phyloP scores from a whole-genome alignment of 92 coral and sea anemone species.

The Zoanthus gigantus region DNA sequence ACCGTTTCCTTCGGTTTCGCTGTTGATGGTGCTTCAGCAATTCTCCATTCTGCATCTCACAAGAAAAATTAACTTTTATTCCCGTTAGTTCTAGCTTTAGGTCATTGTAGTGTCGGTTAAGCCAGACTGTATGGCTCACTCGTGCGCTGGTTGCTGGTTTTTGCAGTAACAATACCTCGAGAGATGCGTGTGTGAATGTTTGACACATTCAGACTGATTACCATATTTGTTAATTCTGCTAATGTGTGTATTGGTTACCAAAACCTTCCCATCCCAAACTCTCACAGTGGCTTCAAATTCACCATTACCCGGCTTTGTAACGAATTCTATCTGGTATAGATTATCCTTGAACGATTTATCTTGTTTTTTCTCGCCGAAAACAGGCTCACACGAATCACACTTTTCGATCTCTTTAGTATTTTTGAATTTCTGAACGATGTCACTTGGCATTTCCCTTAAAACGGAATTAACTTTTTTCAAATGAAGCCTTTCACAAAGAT shows the following conservation, averaged over 20 bases:
- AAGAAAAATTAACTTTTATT: background rate
- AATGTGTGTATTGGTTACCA: conserved; percentile 56
- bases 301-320: conserved; percentile 80
- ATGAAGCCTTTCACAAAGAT: conserved; percentile 61
- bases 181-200: conserved; percentile 65
- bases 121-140: background rate
- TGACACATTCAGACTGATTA: conserved; percentile 72
- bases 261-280: conserved; percentile 50
- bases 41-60: no score
- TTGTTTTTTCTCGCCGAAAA: conserved; percentile 61
- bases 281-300: conserved; percentile 82
- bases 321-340: conserved; percentile 81
- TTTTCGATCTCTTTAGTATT: conserved; percentile 53
- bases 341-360: conserved; percentile 69
- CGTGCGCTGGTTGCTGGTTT: background rate
- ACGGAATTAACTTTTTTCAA: conserved; percentile 67
- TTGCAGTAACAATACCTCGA: conserved; percentile 76
- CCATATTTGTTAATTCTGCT: conserved; percentile 76
- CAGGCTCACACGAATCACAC: conserved; percentile 75
- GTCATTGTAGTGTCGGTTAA: background rate
- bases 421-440: conserved; percentile 68
- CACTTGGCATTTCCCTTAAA: conserved; percentile 84
- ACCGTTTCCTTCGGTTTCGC: no score
- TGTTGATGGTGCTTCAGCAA: no score
- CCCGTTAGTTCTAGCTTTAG: background rate